phyloP scores from a whole-genome alignment of 2,888 invertebrate genomes.

The Drosophila quasianomalipes region DNA sequence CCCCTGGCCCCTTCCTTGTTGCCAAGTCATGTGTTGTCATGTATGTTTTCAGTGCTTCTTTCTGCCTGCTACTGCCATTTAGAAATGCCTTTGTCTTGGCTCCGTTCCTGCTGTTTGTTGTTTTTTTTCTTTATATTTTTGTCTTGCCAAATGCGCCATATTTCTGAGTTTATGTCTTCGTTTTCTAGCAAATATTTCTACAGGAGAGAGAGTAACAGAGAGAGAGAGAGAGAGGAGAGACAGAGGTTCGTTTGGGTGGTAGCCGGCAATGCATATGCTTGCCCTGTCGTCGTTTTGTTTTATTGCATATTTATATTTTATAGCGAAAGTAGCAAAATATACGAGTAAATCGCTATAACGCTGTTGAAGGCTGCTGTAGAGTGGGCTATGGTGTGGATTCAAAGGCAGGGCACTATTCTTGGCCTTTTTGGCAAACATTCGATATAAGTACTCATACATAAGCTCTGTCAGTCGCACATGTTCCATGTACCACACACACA shows the following conservation, averaged over 20 bases:
- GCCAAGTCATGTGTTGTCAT: constrained; percentile 49
- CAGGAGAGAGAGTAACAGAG: neutral
- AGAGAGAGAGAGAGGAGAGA: neutral
- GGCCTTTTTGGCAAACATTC: constrained; percentile 67
- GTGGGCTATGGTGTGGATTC: neutral
- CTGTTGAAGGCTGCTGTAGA: neutral
- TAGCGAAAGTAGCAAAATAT: constrained; percentile 82
- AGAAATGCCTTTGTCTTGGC: constrained; percentile 78
- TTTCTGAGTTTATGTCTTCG: constrained; percentile 81
- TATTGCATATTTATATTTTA: constrained; percentile 83
- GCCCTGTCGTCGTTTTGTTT: constrained; percentile 81
- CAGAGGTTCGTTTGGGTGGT: constrained; percentile 1
- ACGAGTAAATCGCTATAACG: constrained; percentile 75
- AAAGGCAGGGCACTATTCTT: constrained; percentile 41
- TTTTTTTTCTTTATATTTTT: constrained; percentile 39
- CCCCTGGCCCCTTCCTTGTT: neutral
- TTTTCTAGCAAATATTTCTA: constrained; percentile 75
- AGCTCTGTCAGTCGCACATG: constrained; percentile 76
- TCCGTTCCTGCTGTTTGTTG: constrained; percentile 30
- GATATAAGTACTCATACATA: constrained; percentile 65
- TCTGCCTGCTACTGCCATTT: constrained; percentile 69
- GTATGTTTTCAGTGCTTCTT: constrained; percentile 37
- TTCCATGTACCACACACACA: constrained; percentile 27
- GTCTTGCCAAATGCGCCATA: constrained; percentile 80
- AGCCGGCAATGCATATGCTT: constrained; percentile 74